A percentile compares a stretch with the other conserved stretches of the same genome.
phyloP scores from a whole-genome alignment of 1,140 invertebrate species.

The Pseudomyrmex flavicornis region DNA sequence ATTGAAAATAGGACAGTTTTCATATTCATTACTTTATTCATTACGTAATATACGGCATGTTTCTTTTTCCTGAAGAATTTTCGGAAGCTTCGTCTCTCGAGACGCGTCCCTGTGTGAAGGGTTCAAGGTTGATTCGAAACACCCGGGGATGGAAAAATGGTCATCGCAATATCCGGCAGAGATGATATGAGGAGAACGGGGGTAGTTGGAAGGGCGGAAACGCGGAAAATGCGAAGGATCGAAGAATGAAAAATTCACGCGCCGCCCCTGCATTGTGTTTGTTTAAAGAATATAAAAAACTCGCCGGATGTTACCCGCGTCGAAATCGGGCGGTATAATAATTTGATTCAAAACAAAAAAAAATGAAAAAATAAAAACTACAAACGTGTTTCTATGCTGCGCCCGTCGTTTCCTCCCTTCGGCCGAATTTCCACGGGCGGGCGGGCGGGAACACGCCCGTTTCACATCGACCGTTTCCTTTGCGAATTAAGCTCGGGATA shows the following conservation, averaged over 20 bases:
- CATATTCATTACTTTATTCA: no score
- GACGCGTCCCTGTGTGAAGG: slow-evolving; percentile 7
- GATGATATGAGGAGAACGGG: slow-evolving; percentile 11
- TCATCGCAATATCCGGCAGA: slow-evolving; percentile 39
- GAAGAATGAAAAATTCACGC: slow-evolving; percentile 25
- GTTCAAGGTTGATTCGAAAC: slow-evolving; percentile 47
- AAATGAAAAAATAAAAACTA: not conserved
- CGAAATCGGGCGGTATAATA: not conserved
- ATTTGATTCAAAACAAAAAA: slow-evolving; percentile 30
- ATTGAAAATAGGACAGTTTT: not conserved
- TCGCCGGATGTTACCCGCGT: slow-evolving; percentile 21
- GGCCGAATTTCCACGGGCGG: slow-evolving; percentile 56
- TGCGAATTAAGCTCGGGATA: slow-evolving; percentile 71
- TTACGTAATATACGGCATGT: not conserved
- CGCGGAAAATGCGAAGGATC: slow-evolving; percentile 18
- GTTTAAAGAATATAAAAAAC: slow-evolving; percentile 33
- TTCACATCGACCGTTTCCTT: slow-evolving; percentile 71
- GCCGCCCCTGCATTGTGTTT: not conserved
- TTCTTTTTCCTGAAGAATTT: slow-evolving; percentile 35
- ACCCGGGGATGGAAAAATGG: slow-evolving; percentile 9
- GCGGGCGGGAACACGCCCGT: slow-evolving; percentile 59
- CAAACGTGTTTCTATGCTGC: slow-evolving; percentile 13
- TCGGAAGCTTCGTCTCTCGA: not conserved
- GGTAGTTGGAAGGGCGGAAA: slow-evolving; percentile 29
- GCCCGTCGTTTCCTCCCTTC: slow-evolving; percentile 27